These are phyloP conservation scores for Lateolabrax maculatus DNA, from an alignment of 2,797 vertebrate genomes.

Conservation along the genomic window DNA sequence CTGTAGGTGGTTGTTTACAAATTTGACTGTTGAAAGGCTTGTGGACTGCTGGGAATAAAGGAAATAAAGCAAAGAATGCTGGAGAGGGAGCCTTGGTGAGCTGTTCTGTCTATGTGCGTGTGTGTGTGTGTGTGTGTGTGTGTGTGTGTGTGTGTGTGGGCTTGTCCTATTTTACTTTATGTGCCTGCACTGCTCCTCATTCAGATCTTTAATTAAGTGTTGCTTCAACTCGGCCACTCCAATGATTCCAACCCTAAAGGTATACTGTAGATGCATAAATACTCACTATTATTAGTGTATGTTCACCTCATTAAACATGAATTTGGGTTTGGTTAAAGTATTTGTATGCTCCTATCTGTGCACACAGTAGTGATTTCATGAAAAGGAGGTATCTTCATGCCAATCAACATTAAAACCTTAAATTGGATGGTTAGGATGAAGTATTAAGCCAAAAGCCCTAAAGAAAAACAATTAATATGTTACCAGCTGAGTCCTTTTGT, in stretches of 20 bases:
- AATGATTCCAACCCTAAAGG: constrained; percentile 21
- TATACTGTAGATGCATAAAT: constrained; percentile 4
- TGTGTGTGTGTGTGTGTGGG: background rate
- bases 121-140: background rate
- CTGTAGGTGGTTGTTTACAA: constrained; percentile 19
- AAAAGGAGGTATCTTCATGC: constrained; percentile 1
- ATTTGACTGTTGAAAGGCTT: constrained; percentile 1
- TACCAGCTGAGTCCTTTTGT: background rate
- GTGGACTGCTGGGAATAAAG: constrained; percentile 32
- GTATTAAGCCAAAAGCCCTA: background rate
- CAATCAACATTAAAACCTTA: background rate
- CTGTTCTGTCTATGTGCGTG: background rate
- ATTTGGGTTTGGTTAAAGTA: constrained; percentile 10
- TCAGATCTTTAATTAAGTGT: constrained; percentile 30
- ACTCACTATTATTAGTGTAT: background rate
- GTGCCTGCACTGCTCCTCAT: constrained; percentile 1
- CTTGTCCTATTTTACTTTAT: constrained; percentile 8
- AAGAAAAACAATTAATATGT: background rate
- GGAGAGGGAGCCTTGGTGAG: constrained; percentile 18
- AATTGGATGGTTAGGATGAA: background rate
- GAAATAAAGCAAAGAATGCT: constrained; percentile 34
- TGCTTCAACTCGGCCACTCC: constrained; percentile 17
- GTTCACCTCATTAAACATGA: constrained; percentile 6
- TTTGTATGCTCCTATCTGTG: background rate
- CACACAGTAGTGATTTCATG: background rate